phyloP scores from a whole-genome alignment of 2,797 vertebrate genomes.

The Hoplostethus mediterraneus region DNA sequence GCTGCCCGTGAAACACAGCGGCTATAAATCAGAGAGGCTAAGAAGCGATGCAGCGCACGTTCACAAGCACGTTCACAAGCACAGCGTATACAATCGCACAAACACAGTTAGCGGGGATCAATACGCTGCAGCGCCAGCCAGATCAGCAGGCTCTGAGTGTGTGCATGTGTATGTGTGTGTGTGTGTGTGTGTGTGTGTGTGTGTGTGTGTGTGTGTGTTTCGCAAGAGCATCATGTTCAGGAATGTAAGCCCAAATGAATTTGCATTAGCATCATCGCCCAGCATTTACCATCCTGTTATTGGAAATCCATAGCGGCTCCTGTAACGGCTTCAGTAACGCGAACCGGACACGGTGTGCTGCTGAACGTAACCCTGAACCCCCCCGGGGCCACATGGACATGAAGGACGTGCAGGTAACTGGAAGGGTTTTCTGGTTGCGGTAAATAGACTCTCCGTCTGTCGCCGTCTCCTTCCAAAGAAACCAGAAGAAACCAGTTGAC shows the following conservation, averaged over 20 bases:
- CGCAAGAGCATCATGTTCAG: not conserved
- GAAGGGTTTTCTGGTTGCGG: not conserved
- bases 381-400: not conserved
- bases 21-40: slow-evolving; percentile 64
- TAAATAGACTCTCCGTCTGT: too few species aligned
- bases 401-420: not conserved
- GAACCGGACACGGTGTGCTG: not conserved
- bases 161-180: not conserved
- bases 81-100: slow-evolving; percentile 25
- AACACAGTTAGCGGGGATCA: slow-evolving; percentile 32
- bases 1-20: slow-evolving; percentile 41
- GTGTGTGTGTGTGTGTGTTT: not conserved
- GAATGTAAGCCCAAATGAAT: slow-evolving; percentile 3
- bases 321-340: slow-evolving; percentile 3
- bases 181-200: not conserved
- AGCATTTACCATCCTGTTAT: slow-evolving; percentile 21
- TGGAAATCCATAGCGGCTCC: slow-evolving; percentile 31
- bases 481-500: not conserved
- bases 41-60: slow-evolving; percentile 27
- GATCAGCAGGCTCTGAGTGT: not conserved
- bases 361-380: not conserved
- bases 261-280: slow-evolving; percentile 22
- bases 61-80: not conserved
- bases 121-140: slow-evolving; percentile 17
- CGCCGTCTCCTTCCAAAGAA: too few species aligned